Evolutionary conservation across 2,888 invertebrate species (phyloP), one percentile per base, ranked within the genome.

Genomic region (Monoplex corrugatus): DNA sequence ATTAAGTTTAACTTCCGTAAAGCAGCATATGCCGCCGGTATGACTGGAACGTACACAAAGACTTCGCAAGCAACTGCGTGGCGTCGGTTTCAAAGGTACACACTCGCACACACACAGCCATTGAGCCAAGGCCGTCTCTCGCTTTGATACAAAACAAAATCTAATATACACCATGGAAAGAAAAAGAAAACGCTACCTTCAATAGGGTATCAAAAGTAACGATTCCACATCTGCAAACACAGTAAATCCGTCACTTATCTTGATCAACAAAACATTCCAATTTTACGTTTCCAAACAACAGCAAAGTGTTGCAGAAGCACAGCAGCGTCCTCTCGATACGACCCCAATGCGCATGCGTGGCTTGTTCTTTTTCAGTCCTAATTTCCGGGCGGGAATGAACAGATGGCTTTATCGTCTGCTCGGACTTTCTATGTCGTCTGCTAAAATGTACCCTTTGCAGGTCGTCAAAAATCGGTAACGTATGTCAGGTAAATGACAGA

Each of bases 311-410:
- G 40, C 57, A n/a, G 43, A 10, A 72, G 63, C 23, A 38, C 57
- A 86, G 86, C 86, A 44, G 86, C 68, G 86, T 86, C 86, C 86
- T 86, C 86, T 86, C 72, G 35, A 32, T 44, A 32, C 40, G 38
- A n/a, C 5, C 43, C 32, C 40, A 28, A 23, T 43, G 86, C 86
- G 72, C 72, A 38, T 72, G 86, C 86, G 72, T 72, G 38, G 35
- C 44, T 68, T 86, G 86, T 40, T 40, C 6, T 43, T 13, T 28
- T 43, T 6, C 28, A 16, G 38, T 43, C 35, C 23, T 72, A 16
- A 72, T 68, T 86, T 86, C 86, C 86, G 86, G 86, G 86, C 86
- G 86, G 68, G 86, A 86, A 84, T 35, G 32, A 68, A 72, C 13
- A 32, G 38, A 32, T 68, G 28, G 57, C 83, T 80, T 80, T 43